phyloP scores from a whole-genome alignment of 2,113 vertebrate genomes.

The Gobius niger region DNA sequence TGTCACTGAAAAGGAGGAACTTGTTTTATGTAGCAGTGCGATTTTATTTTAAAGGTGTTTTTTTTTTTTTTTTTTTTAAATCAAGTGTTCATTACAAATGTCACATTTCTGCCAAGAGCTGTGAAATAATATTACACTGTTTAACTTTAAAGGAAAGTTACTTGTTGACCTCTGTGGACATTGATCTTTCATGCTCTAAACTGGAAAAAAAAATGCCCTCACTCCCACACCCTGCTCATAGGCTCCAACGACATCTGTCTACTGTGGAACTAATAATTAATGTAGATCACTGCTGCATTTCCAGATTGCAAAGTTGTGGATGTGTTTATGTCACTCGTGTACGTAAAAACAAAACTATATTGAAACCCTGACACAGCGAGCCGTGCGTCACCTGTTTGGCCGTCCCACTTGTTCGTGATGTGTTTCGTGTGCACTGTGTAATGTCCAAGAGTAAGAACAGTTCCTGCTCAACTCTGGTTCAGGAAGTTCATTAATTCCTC shows the following conservation, averaged over 20 bases:
- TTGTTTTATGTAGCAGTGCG: conserved; percentile 23
- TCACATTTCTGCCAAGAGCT: conserved; percentile 35
- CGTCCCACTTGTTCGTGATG: background rate
- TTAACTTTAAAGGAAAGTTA: conserved; percentile 13
- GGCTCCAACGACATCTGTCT: conserved; percentile 6
- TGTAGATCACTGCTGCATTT: background rate
- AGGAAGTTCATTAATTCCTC: no score
- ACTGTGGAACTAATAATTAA: background rate
- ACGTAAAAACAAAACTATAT: background rate
- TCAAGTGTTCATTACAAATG: conserved; percentile 24
- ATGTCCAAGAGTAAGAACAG: background rate
- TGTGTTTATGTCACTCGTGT: background rate
- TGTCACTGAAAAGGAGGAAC: conserved; percentile 17
- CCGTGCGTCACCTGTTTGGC: background rate
- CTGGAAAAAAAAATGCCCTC: conserved; percentile 19
- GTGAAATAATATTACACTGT: conserved; percentile 11
- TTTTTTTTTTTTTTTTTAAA: conserved; percentile 23
- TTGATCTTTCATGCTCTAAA: background rate
- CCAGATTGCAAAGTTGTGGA: background rate
- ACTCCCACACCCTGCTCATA: conserved; percentile 6
- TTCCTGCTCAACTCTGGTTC: background rate
- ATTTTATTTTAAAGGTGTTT: conserved; percentile 7
- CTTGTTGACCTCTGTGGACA: background rate
- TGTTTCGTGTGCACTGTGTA: background rate
- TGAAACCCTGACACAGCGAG: background rate